Evolutionary conservation across 2,888 invertebrate species (phyloP).

Genomic region (Tricholauxania praeusta): DNA sequence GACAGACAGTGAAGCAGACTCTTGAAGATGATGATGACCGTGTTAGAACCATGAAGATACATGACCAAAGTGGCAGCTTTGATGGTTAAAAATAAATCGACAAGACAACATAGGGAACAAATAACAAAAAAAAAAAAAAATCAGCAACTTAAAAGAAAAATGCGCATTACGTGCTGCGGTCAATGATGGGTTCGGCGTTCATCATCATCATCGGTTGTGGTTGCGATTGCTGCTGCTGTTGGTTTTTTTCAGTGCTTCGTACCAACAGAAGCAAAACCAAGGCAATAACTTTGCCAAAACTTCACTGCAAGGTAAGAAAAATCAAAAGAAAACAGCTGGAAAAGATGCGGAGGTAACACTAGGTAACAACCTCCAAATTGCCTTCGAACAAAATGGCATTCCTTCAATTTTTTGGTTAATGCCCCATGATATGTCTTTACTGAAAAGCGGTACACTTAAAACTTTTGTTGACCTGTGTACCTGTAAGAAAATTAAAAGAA

Average conservation of each 20-base stretch:
- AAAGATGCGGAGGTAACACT: too few relatives aligned
- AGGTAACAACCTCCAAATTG: too few relatives aligned
- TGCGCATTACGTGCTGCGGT: constrained; percentile 58
- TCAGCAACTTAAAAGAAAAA: constrained; percentile 27
- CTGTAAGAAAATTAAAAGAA: too few relatives aligned
- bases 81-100: constrained; percentile 3
- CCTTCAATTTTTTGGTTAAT: too few relatives aligned
- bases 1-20: neutral
- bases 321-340: too few relatives aligned
- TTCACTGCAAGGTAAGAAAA: neutral
- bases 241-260: neutral
- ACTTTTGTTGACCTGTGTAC: too few relatives aligned
- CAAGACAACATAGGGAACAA: neutral
- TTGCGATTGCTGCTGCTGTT: neutral
- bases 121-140: neutral
- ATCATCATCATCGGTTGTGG: neutral
- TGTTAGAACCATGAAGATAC: constrained; percentile 28
- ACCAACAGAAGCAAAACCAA: constrained; percentile 29
- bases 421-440: too few relatives aligned
- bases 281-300: constrained; percentile 25
- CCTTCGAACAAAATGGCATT: too few relatives aligned
- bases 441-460: too few relatives aligned
- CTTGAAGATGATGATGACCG: constrained; percentile 29
- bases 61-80: constrained; percentile 32
- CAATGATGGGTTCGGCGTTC: constrained; percentile 42